Percentiles rank a stretch among this genome's conserved stretches.
Evolutionary conservation across 2,888 invertebrate species (phyloP).

Genomic region (Sericinus montela): DNA sequence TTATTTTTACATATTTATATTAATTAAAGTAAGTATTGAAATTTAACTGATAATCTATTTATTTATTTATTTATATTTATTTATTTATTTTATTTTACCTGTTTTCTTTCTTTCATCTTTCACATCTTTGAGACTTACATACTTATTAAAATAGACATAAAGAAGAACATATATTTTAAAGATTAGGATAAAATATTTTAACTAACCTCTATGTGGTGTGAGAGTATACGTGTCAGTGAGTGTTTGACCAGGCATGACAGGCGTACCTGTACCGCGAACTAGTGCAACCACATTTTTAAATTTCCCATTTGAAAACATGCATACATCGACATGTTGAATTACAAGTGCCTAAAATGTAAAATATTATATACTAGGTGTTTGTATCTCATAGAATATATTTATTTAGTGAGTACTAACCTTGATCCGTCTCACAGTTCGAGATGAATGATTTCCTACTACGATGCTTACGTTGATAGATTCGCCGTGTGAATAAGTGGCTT

Average conservation of each 20-base stretch:
- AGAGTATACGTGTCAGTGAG: slow-evolving; percentile 82
- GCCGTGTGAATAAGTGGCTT: slow-evolving; percentile 90
- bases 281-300: slow-evolving; percentile 95
- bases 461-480: slow-evolving; percentile 88
- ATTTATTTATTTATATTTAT: too few species aligned
- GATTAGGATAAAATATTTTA: neutral
- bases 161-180: neutral
- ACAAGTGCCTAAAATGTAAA: slow-evolving; percentile 83
- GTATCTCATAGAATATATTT: neutral
- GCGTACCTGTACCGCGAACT: slow-evolving; percentile 78
- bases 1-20: too few species aligned
- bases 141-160: too few species aligned
- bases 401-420: slow-evolving; percentile 79
- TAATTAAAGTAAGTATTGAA: too few species aligned
- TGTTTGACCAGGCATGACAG: slow-evolving; percentile 82
- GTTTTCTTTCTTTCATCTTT: too few species aligned
- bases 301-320: slow-evolving; percentile 96
- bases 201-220: slow-evolving; percentile 81
- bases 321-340: slow-evolving; percentile 94
- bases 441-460: slow-evolving; percentile 88
- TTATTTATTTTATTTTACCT: too few species aligned
- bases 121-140: too few species aligned
- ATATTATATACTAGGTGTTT: neutral
- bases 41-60: too few species aligned
- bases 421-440: slow-evolving; percentile 89